Conservation (phyloP, 1,140 invertebrate genomes). For the Conopomorpha cramerella region DNA sequence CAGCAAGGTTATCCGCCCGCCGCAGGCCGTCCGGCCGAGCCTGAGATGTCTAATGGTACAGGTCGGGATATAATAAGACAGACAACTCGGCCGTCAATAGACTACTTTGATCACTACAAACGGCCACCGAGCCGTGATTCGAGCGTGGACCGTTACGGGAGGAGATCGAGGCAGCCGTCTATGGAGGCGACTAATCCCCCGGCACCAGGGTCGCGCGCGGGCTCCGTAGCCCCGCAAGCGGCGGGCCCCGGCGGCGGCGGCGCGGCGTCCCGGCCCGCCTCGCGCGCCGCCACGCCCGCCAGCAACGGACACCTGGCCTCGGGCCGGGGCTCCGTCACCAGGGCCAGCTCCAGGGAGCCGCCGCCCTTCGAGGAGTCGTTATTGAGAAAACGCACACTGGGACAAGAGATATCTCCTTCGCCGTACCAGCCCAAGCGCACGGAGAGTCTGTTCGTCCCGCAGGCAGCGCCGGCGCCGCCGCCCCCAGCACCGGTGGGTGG, state of each 20-base stretch:
- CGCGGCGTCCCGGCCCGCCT: constrained; percentile 35
- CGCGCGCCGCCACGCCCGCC: constrained; percentile 35
- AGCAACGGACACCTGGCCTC: constrained; percentile 60
- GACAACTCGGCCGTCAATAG: constrained; percentile 64
- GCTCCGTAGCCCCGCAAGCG: constrained; percentile 57
- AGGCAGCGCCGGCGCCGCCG: constrained; percentile 53
- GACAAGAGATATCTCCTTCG: constrained; percentile 86
- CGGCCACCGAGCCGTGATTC: constrained; percentile 84
- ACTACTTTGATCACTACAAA: constrained; percentile 91
- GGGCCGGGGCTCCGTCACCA: constrained; percentile 46
- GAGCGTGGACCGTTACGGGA: constrained; percentile 81
- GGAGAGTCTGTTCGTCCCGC: constrained; percentile 77
- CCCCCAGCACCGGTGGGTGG: constrained; percentile 42
- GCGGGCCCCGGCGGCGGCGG: constrained; percentile 30
- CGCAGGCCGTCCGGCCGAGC: constrained; percentile 18
- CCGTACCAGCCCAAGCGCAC: constrained; percentile 85
- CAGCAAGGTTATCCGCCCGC: constrained; percentile 6
- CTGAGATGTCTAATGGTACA: constrained; percentile 29
- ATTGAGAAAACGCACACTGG: constrained; percentile 76
- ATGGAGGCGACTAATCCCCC: constrained; percentile 61
- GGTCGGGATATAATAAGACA: constrained; percentile 38
- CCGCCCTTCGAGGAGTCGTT: constrained; percentile 80
- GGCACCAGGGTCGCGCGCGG: constrained; percentile 13
- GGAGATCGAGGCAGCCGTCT: constrained; percentile 76
- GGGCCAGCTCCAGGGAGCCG: constrained; percentile 46